Evolutionary conservation across 2,888 invertebrate genomes (phyloP).

Genomic region (Cryptosula pallasiana): DNA sequence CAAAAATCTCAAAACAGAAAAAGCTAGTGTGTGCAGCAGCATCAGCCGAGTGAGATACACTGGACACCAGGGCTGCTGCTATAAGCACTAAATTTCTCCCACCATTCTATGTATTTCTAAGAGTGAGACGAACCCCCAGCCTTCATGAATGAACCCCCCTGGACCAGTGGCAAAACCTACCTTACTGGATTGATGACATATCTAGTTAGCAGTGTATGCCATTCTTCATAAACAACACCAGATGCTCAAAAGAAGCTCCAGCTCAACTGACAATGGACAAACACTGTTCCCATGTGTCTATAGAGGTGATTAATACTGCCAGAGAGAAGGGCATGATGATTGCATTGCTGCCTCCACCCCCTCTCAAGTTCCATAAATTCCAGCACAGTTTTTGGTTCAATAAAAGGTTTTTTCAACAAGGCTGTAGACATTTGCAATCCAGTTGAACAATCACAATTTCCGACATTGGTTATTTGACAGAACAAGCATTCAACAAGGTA

Average conservation of each 20-base stretch:
- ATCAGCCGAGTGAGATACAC: slow-evolving; percentile 29
- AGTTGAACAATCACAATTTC: background rate
- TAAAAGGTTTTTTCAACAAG: slow-evolving; percentile 24
- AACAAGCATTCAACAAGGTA: background rate
- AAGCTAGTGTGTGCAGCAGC: slow-evolving; percentile 30
- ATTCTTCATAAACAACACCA: background rate
- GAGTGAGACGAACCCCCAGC: slow-evolving; percentile 27
- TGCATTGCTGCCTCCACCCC: slow-evolving; percentile 23
- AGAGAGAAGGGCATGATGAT: slow-evolving; percentile 22
- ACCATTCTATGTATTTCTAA: slow-evolving; percentile 29
- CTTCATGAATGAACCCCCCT: slow-evolving; percentile 26
- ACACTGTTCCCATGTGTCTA: slow-evolving; percentile 25
- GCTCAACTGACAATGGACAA: slow-evolving; percentile 26
- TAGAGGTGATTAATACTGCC: slow-evolving; percentile 25
- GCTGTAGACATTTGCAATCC: slow-evolving; percentile 23
- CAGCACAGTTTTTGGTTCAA: slow-evolving; percentile 26
- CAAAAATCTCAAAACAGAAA: slow-evolving; percentile 27
- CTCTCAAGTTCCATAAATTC: slow-evolving; percentile 26
- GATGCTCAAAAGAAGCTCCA: slow-evolving; percentile 14
- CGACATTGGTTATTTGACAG: background rate
- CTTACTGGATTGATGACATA: slow-evolving; percentile 23
- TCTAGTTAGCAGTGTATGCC: background rate
- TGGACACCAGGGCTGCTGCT: slow-evolving; percentile 26
- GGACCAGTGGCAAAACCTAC: slow-evolving; percentile 23
- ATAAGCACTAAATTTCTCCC: slow-evolving; percentile 28